Percentiles rank a stretch among this genome's conserved stretches.
These are phyloP conservation scores for Magallana angulata DNA, from an alignment of 1,140 invertebrate species.

Conservation along the genomic window DNA sequence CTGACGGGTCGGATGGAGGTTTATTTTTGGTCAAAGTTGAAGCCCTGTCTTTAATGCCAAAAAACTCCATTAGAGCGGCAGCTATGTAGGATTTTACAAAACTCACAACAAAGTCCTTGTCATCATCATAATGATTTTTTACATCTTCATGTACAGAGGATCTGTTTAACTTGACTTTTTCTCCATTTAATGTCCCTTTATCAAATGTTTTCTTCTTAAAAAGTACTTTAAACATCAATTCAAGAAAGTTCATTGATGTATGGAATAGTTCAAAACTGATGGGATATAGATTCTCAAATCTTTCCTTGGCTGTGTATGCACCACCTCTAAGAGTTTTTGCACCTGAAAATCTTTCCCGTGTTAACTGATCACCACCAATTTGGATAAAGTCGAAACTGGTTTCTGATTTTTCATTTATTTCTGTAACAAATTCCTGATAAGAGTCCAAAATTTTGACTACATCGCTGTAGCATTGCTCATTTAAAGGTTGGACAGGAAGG, in stretches of 20 bases:
- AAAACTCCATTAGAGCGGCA: background rate
- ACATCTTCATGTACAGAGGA: slow-evolving; percentile 54
- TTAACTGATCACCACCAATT: slow-evolving; percentile 53
- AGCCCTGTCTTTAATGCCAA: background rate
- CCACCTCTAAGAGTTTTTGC: slow-evolving; percentile 52
- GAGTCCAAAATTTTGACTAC: slow-evolving; percentile 47
- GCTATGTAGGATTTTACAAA: background rate
- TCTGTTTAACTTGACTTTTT: slow-evolving; percentile 41
- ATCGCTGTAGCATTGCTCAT: slow-evolving; percentile 56
- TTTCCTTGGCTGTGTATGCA: slow-evolving; percentile 1
- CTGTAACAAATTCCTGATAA: slow-evolving; percentile 34
- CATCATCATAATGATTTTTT: slow-evolving; percentile 48
- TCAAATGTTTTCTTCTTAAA: slow-evolving; percentile 44
- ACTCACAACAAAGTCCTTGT: slow-evolving; percentile 50
- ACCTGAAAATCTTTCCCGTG: slow-evolving; percentile 56
- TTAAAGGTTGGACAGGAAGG: slow-evolving; percentile 43
- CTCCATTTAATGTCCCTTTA: slow-evolving; percentile 33
- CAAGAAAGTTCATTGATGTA: slow-evolving; percentile 53
- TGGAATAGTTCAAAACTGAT: slow-evolving; percentile 63
- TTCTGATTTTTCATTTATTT: slow-evolving; percentile 13
- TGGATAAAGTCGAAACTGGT: slow-evolving; percentile 5
- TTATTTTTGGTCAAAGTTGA: background rate
- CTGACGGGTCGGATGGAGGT: background rate
- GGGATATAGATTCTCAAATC: slow-evolving; percentile 42
- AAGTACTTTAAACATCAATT: slow-evolving; percentile 43